Conservation (phyloP, 2,888 invertebrate genomes). For the Nineta flava region DNA sequence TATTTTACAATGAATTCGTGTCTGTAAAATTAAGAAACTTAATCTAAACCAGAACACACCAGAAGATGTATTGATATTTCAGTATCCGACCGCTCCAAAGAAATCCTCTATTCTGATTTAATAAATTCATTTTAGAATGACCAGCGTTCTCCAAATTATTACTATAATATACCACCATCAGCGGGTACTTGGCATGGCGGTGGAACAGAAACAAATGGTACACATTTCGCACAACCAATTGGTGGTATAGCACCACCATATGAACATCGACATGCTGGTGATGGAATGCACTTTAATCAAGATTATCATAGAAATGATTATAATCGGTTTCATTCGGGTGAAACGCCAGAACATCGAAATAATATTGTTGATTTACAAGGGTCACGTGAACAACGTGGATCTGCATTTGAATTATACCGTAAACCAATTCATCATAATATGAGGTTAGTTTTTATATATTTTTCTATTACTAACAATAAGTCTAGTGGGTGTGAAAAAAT, state of each 20-base stretch:
- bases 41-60: too few species aligned
- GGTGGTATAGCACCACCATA: constrained; percentile 23
- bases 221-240: constrained; percentile 11
- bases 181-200: constrained; percentile 16
- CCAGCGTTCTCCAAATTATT: constrained; percentile 12
- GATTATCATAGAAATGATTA: neutral
- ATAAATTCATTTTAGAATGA: constrained; percentile 3
- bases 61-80: too few species aligned
- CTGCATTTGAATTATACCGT: constrained; percentile 87
- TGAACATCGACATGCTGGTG: constrained; percentile 24
- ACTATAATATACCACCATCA: constrained; percentile 12
- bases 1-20: too few species aligned
- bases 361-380: constrained; percentile 54
- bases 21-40: too few species aligned
- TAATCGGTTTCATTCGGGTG: constrained; percentile 3
- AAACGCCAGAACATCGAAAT: constrained; percentile 11
- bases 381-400: constrained; percentile 77
- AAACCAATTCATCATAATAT: constrained; percentile 77
- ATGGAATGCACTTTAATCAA: constrained; percentile 6
- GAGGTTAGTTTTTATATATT: constrained; percentile 39
- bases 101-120: neutral
- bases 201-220: constrained; percentile 12
- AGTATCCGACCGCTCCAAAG: too few species aligned
- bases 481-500: too few species aligned
- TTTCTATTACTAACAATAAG: too few species aligned